Evolutionary conservation across 92 coral and sea anemone species (phyloP).

Genomic region (Porites rus): DNA sequence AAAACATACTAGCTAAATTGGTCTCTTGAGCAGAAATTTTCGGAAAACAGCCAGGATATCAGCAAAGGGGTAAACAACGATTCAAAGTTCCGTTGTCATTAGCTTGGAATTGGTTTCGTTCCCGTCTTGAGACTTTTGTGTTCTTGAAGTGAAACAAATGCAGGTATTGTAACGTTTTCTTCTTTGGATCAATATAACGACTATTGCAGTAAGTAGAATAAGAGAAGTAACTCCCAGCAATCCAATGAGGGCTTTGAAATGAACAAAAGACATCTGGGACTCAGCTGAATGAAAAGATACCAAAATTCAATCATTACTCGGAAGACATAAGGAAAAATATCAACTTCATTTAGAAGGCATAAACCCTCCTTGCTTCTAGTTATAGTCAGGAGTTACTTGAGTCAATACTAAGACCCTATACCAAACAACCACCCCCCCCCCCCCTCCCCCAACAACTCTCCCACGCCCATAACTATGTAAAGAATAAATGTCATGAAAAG

Average conservation of each 20-base stretch:
- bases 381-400: too few relatives aligned
- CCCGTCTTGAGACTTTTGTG: background rate
- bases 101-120: constrained; percentile 1
- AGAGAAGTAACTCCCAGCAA: constrained; percentile 37
- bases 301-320: too few relatives aligned
- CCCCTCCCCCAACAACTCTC: too few relatives aligned
- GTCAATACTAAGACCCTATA: too few relatives aligned
- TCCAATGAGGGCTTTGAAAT: constrained; percentile 30
- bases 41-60: too few relatives aligned
- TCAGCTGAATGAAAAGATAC: background rate
- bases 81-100: constrained; percentile 18
- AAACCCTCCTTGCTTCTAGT: too few relatives aligned
- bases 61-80: too few relatives aligned
- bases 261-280: background rate
- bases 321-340: background rate
- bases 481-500: too few relatives aligned
- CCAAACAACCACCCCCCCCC: too few relatives aligned
- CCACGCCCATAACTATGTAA: too few relatives aligned
- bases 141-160: constrained; percentile 9
- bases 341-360: background rate
- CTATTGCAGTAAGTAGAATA: constrained; percentile 30
- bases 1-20: too few relatives aligned
- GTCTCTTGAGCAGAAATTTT: too few relatives aligned
- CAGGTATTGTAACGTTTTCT: constrained; percentile 18
- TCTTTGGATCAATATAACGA: constrained; percentile 34